Base-by-base conservation (phyloP, 2,888 invertebrate genomes). In the Leptinotarsa juncta region DNA sequence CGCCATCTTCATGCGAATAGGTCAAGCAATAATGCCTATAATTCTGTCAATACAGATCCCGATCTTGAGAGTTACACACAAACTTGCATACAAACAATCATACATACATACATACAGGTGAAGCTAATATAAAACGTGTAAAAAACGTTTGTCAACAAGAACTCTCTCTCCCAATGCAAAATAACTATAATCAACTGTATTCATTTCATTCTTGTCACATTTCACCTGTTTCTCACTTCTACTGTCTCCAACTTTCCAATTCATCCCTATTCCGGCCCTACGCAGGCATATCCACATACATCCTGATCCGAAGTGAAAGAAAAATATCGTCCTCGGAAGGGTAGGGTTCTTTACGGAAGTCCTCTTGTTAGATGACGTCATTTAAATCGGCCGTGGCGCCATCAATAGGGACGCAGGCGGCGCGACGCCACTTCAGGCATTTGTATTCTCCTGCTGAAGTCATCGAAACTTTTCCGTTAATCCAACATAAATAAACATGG, bases 281-380 rank as follows among this genome's bases (percentile, higher is more conserved):
- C 2, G 3, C 10, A n/a, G 12, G 62, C 62, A 62, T 32, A 32
- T 62, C 32, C 42, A n/a, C 62, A 16, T 51, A 68, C 70, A 48
- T 23, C 65, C 32, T 55, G 70, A 73, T 73, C 51, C 42, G 70
- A 57, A 69, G 65, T 48, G 73, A 73, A 66, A 71, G 53, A 73
- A 73, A 73, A 73, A 73, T 62, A 73, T 69, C 65, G 51, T 42
- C 70, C 60, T 70, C 57, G 66, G 67, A 57, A 70, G 70, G 57
- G 70, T 20, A 26, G 68, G 16, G n/a, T 69, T 51, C 60, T 70
- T 69, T 68, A 71, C 71, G 71, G 71, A 76, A 76, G 73, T 71
- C 71, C 73, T 73, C 71, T 69, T 65, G 71, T 68, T 69, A 68
- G 73, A 72, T 76, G 76, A 76, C 73, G 73, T 71, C 76, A 76